These are phyloP conservation scores for Sus cebifrons DNA, from an alignment of 2,797 vertebrate genomes.

Conservation along the genomic window DNA sequence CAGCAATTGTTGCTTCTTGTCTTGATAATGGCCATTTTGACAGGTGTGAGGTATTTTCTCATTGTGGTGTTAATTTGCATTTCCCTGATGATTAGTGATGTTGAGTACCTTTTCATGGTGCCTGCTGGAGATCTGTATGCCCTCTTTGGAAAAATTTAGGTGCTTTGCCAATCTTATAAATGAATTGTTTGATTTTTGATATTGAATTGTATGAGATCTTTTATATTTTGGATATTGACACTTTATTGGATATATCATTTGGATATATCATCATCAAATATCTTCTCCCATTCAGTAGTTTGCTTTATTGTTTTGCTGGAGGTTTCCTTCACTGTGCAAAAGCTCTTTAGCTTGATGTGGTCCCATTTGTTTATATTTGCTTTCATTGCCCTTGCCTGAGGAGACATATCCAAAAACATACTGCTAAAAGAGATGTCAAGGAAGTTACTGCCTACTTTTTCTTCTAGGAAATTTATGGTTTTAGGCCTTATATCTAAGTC, in stretches of 20 bases:
- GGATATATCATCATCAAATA: background rate
- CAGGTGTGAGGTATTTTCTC: background rate
- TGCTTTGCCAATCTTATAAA: background rate
- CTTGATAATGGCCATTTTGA: background rate
- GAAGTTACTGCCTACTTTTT: background rate
- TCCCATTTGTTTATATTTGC: background rate
- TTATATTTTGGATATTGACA: background rate
- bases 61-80: background rate
- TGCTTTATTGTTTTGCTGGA: background rate
- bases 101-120: background rate
- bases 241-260: background rate
- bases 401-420: background rate
- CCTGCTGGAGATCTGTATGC: background rate
- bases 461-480: background rate
- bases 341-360: background rate
- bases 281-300: background rate
- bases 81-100: background rate
- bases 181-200: background rate
- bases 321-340: background rate
- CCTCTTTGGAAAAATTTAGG: background rate
- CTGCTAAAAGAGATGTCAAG: background rate
- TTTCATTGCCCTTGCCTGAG: background rate
- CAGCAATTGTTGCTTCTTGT: background rate
- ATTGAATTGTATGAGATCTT: background rate
- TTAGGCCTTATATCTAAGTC: background rate